Evolutionary conservation across 2,888 invertebrate genomes (phyloP), one percentile per base, ranked within the genome.

Genomic region (Globia sparganii): DNA sequence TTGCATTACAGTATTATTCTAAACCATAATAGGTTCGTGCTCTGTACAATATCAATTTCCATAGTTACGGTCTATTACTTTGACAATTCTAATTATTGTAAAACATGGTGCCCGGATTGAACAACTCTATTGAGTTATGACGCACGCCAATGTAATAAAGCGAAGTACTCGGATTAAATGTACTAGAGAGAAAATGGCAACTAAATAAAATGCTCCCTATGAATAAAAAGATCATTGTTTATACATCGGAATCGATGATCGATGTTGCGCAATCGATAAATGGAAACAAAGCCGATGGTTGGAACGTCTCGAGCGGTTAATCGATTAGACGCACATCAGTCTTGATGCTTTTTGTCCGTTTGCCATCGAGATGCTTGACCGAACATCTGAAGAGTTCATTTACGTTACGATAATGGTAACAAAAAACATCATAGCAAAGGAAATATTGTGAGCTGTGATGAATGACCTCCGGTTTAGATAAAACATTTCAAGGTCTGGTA

Each of bases 251-350:
- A 78, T 69, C 78, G 77, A 74, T 77, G 72, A 88, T 81, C 70
- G 77, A 77, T 78, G 79, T 88, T 88, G 81, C 88, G 92, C 91
- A 94, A 95, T 93, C 91, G 91, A 91, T 91, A 90, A 92, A 93
- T 93, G 91, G 93, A 93, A 92, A 90, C 91, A 90, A 91, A 91
- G 85, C 49, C 77, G 72, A 72, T 82, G 70, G 75, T 87, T 86
- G 89, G 81, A 87, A 86, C 89, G 89, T 90, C 88, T 86, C 91
- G 89, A 90, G 90, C 92, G 91, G 81, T 84, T 86, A 91, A 95
- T 93, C 92, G 91, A 94, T 95, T 93, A 78, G 90, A 82, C 75
- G 84, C 91, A 87, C 88, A 87, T 88, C 88, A 87, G 87, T 88
- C 89, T 80, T 82, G 85, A 86, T 66, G 76, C 81, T 92, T 92